Conservation (phyloP, 1,140 invertebrate genomes). For the Nasonia giraulti region DNA sequence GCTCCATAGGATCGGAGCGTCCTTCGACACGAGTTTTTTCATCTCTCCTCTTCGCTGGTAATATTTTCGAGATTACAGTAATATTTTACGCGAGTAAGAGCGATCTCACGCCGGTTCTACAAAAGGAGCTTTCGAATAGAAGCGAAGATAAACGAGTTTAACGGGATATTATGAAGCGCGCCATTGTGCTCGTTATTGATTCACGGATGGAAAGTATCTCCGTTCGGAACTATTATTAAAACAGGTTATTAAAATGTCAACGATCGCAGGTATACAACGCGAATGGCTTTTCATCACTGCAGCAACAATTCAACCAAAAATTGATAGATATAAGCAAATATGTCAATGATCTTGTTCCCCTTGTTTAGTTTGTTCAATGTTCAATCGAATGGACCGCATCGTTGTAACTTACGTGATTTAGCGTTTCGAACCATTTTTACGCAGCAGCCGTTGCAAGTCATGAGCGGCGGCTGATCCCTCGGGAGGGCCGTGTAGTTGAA, state of each 20-base stretch:
- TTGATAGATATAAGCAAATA: not conserved
- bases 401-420: conserved; percentile 84
- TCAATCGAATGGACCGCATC: not conserved
- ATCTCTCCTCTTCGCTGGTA: too few species aligned
- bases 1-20: too few species aligned
- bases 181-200: too few species aligned
- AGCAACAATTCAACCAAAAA: not conserved
- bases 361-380: not conserved
- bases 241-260: not conserved
- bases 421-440: conserved; percentile 95
- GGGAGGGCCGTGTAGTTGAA: conserved; percentile 93
- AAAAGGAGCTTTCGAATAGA: too few species aligned
- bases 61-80: too few species aligned
- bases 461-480: conserved; percentile 86
- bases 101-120: too few species aligned
- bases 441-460: conserved; percentile 93
- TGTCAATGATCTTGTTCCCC: not conserved
- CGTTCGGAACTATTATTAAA: not conserved
- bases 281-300: not conserved
- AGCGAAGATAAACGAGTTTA: too few species aligned
- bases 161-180: too few species aligned
- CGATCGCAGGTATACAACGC: not conserved
- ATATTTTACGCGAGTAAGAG: too few species aligned
- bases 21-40: too few species aligned
- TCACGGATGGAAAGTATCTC: not conserved